Evolutionary conservation across 2,797 vertebrate species (phyloP), one percentile per base, ranked within the genome.

Genomic region (Ibycter americanus): DNA sequence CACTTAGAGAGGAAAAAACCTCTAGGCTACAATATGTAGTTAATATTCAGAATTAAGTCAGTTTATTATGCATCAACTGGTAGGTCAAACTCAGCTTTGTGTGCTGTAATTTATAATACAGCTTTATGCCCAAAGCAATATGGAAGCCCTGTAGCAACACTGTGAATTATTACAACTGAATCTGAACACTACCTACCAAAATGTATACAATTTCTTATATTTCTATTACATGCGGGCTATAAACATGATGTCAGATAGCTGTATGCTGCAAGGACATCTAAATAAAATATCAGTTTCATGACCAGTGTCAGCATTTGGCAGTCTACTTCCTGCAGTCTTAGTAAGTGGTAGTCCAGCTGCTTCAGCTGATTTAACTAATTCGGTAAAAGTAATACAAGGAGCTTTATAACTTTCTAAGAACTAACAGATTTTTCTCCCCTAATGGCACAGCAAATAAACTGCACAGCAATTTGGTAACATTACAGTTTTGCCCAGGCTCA

Each of bases 31-130:
- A 98, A 98, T 98, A 98, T 99, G 98, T 98, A 98, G 97, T 98
- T 98, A 98, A 98, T 98, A 98, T 98, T 98, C 98, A 98, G 98
- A 99, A 99, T 99, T 99, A 99, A 99, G 98, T 99, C 98, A 98
- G 98, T 98, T 98, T 98, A 98, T 99, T 99, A 99, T 98, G 98
- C 98, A 99, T 99, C 98, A 99, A 98, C 99, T 99, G 99, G 98
- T 99, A 99, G 99, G 99, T 99, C 99, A 99, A 99, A 99, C 98
- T 99, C 98, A 99, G 98, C 99, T 99, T 99, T 99, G 98, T 99
- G 98, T 98, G 98, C 96, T 98, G 97, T 99, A 99, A 99, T 99
- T 99, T 99, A 99, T 99, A 99, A 99, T 98, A 98, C 98, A 98
- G 98, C 98, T 97, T 98, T 98, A 99, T 98, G 99, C 99, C 99